These are phyloP conservation scores for Rhinopomastus cyanomelas DNA, from an alignment of 2,113 vertebrate species.

Conservation along the genomic window DNA sequence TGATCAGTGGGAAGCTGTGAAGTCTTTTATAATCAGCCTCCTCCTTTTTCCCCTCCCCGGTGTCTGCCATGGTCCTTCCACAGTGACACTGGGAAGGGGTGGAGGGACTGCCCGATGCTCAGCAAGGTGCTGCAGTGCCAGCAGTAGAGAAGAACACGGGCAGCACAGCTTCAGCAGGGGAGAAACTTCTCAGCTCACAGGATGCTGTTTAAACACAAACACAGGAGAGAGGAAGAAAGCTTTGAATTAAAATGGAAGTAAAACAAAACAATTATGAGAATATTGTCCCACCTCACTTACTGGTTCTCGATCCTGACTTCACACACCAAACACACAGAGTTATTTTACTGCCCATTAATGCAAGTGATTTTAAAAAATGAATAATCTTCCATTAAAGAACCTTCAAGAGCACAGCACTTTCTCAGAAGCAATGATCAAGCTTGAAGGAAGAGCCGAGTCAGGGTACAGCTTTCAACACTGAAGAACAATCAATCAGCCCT, in stretches of 20 bases:
- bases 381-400: neutral
- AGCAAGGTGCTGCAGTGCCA: neutral
- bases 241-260: neutral
- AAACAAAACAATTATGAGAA: neutral
- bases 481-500: neutral
- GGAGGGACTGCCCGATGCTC: neutral
- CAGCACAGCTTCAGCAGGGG: constrained; percentile 31
- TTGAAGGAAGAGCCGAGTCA: neutral
- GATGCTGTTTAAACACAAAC: constrained; percentile 33
- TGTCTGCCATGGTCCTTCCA: constrained; percentile 85
- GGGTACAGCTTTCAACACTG: neutral
- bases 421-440: neutral
- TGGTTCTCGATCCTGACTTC: neutral
- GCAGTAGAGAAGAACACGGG: neutral
- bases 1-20: constrained; percentile 92
- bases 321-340: neutral
- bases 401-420: neutral
- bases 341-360: neutral
- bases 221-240: neutral
- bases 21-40: constrained; percentile 94
- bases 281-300: neutral
- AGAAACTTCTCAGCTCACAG: neutral
- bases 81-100: constrained; percentile 2
- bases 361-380: neutral
- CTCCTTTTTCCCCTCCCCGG: constrained; percentile 89